Evolutionary conservation across 1,140 invertebrate genomes (phyloP).

Genomic region (Rhizoglyphus robini): DNA sequence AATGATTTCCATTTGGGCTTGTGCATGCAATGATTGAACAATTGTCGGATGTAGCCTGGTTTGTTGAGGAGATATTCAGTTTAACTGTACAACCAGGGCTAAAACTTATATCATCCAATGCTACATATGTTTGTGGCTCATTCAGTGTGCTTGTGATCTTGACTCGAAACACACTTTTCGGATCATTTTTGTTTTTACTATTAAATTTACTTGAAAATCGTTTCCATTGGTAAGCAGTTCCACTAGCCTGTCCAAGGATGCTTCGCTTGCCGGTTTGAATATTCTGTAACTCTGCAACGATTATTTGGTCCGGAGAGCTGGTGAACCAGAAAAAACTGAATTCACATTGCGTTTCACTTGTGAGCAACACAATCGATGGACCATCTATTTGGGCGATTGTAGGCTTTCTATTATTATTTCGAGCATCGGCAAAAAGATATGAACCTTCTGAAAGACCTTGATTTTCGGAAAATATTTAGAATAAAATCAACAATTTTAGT

Average conservation of each 20-base stretch:
- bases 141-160: neutral
- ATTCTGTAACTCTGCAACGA: neutral
- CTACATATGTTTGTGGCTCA: conserved; percentile 19
- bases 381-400: neutral
- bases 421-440: neutral
- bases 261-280: neutral
- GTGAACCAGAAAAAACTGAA: neutral
- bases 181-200: no score
- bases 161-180: neutral
- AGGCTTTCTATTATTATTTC: neutral
- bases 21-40: neutral
- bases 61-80: neutral
- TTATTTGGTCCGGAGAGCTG: neutral
- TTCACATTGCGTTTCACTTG: neutral
- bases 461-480: no score
- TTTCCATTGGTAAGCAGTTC: neutral
- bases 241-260: neutral
- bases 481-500: no score
- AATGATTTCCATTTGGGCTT: neutral
- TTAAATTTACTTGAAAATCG: no score
- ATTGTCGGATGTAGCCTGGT: neutral
- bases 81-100: neutral
- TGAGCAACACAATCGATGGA: neutral
- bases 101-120: conserved; percentile 24
- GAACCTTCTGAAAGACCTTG: neutral